Conservation (phyloP, 2,888 invertebrate species). For the Nowickia ferox region DNA sequence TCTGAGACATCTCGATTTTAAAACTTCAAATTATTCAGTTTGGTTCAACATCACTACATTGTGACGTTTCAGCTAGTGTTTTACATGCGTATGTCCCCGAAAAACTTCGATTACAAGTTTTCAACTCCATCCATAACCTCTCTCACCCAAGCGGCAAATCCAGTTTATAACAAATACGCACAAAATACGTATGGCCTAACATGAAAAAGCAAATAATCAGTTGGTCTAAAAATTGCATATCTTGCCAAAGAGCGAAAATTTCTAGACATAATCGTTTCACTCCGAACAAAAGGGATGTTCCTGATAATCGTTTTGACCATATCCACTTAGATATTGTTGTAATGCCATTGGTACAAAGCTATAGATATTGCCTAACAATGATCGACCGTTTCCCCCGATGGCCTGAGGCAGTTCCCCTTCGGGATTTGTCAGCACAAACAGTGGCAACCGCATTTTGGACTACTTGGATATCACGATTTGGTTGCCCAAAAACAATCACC, state of each 20-base stretch:
- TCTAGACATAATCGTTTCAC: no score
- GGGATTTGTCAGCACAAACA: no score
- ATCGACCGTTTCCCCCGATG: no score
- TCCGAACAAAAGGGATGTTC: no score
- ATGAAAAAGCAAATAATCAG: slow-evolving; percentile 58
- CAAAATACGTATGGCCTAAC: slow-evolving; percentile 58
- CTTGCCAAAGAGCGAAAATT: no score
- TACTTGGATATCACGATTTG: background rate
- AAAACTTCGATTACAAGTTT: slow-evolving; percentile 23
- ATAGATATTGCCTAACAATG: no score
- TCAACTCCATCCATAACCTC: slow-evolving; percentile 33
- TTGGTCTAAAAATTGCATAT: slow-evolving; percentile 48
- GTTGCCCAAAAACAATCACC: background rate
- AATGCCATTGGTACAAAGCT: no score
- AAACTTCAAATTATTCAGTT: slow-evolving; percentile 20
- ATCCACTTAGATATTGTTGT: slow-evolving; percentile 79
- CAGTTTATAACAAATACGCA: slow-evolving; percentile 47
- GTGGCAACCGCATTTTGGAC: no score
- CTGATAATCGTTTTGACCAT: slow-evolving; percentile 69
- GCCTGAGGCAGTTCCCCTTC: no score
- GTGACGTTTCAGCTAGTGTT: background rate
- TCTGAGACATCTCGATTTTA: slow-evolving; percentile 67
- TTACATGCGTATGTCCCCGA: slow-evolving; percentile 29
- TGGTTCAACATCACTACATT: background rate
- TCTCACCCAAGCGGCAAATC: slow-evolving; percentile 26